phyloP scores from a whole-genome alignment of 1,140 invertebrate species.

The Chironomus striatipennis region DNA sequence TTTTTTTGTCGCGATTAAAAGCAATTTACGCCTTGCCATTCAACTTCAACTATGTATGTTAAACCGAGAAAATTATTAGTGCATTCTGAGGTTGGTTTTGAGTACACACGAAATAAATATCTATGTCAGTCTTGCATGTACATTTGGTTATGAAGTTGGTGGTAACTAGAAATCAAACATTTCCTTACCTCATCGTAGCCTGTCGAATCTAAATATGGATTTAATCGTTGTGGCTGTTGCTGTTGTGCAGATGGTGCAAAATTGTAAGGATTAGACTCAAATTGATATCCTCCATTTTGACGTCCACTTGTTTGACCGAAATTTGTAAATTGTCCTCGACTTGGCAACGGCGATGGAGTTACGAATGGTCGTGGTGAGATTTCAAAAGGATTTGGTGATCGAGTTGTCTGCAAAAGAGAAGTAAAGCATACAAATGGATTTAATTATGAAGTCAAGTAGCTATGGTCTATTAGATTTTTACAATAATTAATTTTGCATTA shows the following conservation, averaged over 20 bases:
- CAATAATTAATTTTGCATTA: no score
- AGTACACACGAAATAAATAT: neutral
- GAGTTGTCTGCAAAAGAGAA: slow-evolving; percentile 35
- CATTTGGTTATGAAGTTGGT: neutral
- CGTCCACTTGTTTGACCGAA: slow-evolving; percentile 32
- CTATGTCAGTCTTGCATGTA: neutral
- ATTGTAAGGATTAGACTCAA: slow-evolving; percentile 29
- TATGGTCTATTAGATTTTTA: neutral
- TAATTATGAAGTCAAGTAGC: neutral
- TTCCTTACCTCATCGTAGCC: neutral
- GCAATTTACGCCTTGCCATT: neutral
- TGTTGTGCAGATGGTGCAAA: slow-evolving; percentile 35
- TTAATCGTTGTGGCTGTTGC: slow-evolving; percentile 37
- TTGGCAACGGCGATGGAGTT: slow-evolving; percentile 29
- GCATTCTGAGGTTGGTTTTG: neutral
- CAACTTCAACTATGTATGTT: neutral
- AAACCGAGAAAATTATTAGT: slow-evolving; percentile 14
- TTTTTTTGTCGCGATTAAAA: neutral
- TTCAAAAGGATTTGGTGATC: slow-evolving; percentile 38
- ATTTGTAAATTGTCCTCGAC: slow-evolving; percentile 34
- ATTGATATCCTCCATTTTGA: slow-evolving; percentile 28
- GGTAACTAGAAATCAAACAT: neutral
- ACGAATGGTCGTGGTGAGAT: slow-evolving; percentile 39
- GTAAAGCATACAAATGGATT: slow-evolving; percentile 21
- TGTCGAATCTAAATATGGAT: slow-evolving; percentile 34